Evolutionary conservation across 2,888 invertebrate species (phyloP).

Genomic region (Drosophila neonasuta): DNA sequence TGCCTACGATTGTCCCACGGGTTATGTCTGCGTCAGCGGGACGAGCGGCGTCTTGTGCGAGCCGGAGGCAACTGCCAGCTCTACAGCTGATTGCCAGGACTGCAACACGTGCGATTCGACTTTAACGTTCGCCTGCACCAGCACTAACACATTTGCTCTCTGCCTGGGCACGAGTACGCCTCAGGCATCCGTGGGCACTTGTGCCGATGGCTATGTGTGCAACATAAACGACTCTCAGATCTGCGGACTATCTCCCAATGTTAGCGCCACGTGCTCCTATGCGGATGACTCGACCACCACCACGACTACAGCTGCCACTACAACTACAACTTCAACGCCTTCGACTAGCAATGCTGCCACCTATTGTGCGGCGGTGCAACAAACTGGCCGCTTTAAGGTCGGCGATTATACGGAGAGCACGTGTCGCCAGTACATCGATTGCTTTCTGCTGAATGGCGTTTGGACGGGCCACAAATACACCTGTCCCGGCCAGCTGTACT

Average conservation of each 20-base stretch:
- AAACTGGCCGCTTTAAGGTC: slow-evolving; percentile 51
- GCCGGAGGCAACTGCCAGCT: slow-evolving; percentile 25
- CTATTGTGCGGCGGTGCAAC: slow-evolving; percentile 57
- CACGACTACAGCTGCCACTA: slow-evolving; percentile 23
- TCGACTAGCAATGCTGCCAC: slow-evolving; percentile 39
- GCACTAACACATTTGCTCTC: slow-evolving; percentile 63
- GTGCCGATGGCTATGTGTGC: slow-evolving; percentile 68
- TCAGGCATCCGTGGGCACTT: slow-evolving; percentile 54
- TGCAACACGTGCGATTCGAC: slow-evolving; percentile 70
- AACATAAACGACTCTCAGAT: slow-evolving; percentile 54
- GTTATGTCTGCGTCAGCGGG: slow-evolving; percentile 62
- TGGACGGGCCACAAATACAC: slow-evolving; percentile 69
- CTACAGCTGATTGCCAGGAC: slow-evolving; percentile 56
- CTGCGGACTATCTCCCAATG: slow-evolving; percentile 48
- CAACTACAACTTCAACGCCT: slow-evolving; percentile 31
- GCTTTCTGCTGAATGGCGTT: slow-evolving; percentile 43
- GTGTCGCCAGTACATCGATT: slow-evolving; percentile 72
- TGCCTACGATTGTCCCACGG: slow-evolving; percentile 56
- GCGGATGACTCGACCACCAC: slow-evolving; percentile 39
- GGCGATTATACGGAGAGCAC: slow-evolving; percentile 62
- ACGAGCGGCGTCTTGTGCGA: slow-evolving; percentile 61
- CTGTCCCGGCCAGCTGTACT: slow-evolving; percentile 69
- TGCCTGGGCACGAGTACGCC: slow-evolving; percentile 65
- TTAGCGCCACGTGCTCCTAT: slow-evolving; percentile 63
- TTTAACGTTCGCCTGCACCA: slow-evolving; percentile 73